phyloP scores from a whole-genome alignment of 2,113 vertebrate species.

The Percina caprodes region DNA sequence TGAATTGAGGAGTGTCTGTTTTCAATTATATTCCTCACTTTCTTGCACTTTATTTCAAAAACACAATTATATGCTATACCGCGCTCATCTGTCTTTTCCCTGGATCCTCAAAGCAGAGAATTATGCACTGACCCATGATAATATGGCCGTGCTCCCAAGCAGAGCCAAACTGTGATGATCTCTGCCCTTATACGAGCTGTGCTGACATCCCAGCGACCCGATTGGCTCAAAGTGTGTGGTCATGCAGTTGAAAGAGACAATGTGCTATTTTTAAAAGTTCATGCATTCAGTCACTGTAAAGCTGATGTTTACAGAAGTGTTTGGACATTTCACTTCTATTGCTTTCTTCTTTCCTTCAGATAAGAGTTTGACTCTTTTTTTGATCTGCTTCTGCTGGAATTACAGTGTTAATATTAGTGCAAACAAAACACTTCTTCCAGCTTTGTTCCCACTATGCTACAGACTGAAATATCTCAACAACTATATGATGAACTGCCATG shows the following conservation, averaged over 20 bases:
- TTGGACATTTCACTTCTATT: not conserved
- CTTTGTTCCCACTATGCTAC: not conserved
- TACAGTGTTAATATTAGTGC: not conserved
- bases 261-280: conserved; percentile 41
- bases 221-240: conserved; percentile 43
- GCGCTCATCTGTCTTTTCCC: conserved; percentile 12
- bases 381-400: not conserved
- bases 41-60: conserved; percentile 7
- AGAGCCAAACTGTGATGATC: conserved; percentile 34
- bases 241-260: conserved; percentile 20
- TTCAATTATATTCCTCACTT: not conserved
- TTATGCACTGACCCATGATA: conserved; percentile 40
- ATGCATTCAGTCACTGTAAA: not conserved
- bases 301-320: conserved; percentile 1
- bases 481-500: no score
- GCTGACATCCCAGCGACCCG: conserved; percentile 36
- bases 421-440: no score
- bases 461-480: not conserved
- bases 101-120: conserved; percentile 35
- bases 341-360: not conserved
- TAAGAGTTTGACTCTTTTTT: not conserved
- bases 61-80: not conserved
- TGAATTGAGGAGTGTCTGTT: not conserved
- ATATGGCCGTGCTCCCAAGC: conserved; percentile 29
- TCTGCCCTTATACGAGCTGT: not conserved